Percentiles rank a stretch among this genome's conserved stretches.
phyloP scores from a whole-genome alignment of 1,140 invertebrate species.

The Drosophila asahinai region DNA sequence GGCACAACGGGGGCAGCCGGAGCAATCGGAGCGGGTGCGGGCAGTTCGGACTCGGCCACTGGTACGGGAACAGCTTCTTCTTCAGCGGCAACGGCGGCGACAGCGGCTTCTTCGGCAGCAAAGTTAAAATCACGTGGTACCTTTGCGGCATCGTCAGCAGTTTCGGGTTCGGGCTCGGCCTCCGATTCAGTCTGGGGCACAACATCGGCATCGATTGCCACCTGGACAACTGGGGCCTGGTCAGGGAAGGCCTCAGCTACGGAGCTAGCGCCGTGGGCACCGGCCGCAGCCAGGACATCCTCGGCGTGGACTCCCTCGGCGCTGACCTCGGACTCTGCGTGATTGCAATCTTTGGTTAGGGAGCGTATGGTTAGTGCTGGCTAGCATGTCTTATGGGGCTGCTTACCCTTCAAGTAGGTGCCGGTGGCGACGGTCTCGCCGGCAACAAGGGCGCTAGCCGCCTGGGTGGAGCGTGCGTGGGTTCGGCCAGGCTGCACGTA shows the following conservation, averaged over 20 bases:
- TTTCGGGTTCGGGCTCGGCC: slow-evolving; percentile 37
- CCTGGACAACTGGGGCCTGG: slow-evolving; percentile 64
- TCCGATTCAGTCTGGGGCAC: slow-evolving; percentile 32
- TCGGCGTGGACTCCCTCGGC: slow-evolving; percentile 60
- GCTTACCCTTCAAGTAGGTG: slow-evolving; percentile 81
- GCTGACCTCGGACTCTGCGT: slow-evolving; percentile 71
- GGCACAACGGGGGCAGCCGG: slow-evolving; percentile 65
- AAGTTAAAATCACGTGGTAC: slow-evolving; percentile 78
- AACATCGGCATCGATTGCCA: slow-evolving; percentile 49
- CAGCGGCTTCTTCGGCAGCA: slow-evolving; percentile 50
- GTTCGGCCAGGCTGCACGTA: slow-evolving; percentile 77
- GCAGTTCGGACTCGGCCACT: slow-evolving; percentile 67
- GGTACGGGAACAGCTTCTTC: slow-evolving; percentile 45
- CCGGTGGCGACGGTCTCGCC: slow-evolving; percentile 82
- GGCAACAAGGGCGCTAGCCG: slow-evolving; percentile 77
- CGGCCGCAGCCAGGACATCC: slow-evolving; percentile 68
- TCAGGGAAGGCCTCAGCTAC: slow-evolving; percentile 82
- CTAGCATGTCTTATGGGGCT: neutral
- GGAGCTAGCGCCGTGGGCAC: slow-evolving; percentile 70
- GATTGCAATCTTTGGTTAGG: slow-evolving; percentile 82
- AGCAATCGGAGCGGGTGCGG: slow-evolving; percentile 71
- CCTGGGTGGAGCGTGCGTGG: slow-evolving; percentile 76
- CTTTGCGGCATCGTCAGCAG: slow-evolving; percentile 71
- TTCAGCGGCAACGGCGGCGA: slow-evolving; percentile 28
- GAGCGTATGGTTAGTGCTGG: slow-evolving; percentile 45